These are phyloP conservation scores for Cheilosia vernalis DNA, from an alignment of 2,888 invertebrate species.

Conservation along the genomic window DNA sequence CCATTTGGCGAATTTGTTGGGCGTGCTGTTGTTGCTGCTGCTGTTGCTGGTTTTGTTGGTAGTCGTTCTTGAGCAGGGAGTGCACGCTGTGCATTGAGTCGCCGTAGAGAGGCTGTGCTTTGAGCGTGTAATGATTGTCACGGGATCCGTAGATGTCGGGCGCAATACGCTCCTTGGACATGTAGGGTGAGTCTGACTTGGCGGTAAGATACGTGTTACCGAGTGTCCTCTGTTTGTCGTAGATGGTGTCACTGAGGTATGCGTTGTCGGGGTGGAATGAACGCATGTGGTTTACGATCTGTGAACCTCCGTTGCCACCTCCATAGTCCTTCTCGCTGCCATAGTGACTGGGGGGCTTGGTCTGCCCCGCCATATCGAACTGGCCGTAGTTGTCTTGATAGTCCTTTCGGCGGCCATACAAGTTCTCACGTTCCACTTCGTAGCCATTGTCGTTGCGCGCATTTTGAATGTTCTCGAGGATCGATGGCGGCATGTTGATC, in stretches of 20 bases:
- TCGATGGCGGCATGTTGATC: conserved; percentile 85
- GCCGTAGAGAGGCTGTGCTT: conserved; percentile 80
- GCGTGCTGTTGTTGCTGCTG: conserved; percentile 81
- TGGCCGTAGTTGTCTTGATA: conserved; percentile 82
- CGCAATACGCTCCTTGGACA: conserved; percentile 83
- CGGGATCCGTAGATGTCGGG: conserved; percentile 83
- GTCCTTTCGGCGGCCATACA: conserved; percentile 81
- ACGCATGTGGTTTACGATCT: conserved; percentile 82
- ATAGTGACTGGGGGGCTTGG: conserved; percentile 81
- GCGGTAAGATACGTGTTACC: conserved; percentile 80
- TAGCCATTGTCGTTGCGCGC: conserved; percentile 84
- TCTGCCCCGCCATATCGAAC: conserved; percentile 77
- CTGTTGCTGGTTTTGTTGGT: conserved; percentile 83
- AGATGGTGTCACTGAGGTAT: conserved; percentile 82
- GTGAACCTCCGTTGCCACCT: conserved; percentile 78
- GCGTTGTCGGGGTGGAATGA: conserved; percentile 82
- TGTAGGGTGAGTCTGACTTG: conserved; percentile 82
- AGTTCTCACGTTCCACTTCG: conserved; percentile 79
- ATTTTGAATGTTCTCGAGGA: conserved; percentile 86
- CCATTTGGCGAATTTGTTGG: conserved; percentile 77
- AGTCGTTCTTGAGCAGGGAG: conserved; percentile 82
- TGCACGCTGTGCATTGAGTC: conserved; percentile 83
- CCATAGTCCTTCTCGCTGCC: conserved; percentile 82
- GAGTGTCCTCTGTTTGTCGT: conserved; percentile 81
- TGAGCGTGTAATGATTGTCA: conserved; percentile 81